These are phyloP conservation scores for Lepilemur septentrionalis DNA, from an alignment of 2,797 vertebrate species.

Conservation along the genomic window DNA sequence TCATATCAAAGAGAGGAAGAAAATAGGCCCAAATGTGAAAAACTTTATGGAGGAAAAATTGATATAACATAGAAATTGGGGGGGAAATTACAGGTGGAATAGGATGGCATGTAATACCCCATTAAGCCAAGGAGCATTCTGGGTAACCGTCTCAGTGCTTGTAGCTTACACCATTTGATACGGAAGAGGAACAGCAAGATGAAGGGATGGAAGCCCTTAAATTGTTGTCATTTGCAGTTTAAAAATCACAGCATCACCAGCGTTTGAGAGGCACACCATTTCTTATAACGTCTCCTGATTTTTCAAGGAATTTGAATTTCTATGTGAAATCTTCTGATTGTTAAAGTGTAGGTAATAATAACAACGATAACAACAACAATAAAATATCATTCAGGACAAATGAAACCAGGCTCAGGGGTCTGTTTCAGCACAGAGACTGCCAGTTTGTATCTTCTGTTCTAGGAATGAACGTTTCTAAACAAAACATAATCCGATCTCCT, in stretches of 20 bases:
- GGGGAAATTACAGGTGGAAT: constrained; percentile 56
- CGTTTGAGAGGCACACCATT: constrained; percentile 38
- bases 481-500: background rate
- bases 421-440: background rate
- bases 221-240: constrained; percentile 66
- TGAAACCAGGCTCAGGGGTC: background rate
- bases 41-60: constrained; percentile 57
- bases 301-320: constrained; percentile 27
- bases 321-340: background rate
- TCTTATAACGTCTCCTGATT: background rate
- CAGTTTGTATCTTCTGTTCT: background rate
- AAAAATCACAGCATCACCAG: constrained; percentile 47
- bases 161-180: constrained; percentile 55
- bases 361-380: background rate
- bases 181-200: constrained; percentile 54
- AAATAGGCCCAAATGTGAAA: constrained; percentile 43
- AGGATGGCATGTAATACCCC: constrained; percentile 56
- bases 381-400: background rate
- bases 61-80: constrained; percentile 61
- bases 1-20: constrained; percentile 52
- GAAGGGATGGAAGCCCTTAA: constrained; percentile 43
- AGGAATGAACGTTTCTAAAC: background rate
- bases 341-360: background rate
- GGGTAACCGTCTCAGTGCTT: constrained; percentile 60
- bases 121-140: constrained; percentile 68